Evolutionary conservation across 2,797 vertebrate species (phyloP).

Genomic region (Acanthornis magna): DNA sequence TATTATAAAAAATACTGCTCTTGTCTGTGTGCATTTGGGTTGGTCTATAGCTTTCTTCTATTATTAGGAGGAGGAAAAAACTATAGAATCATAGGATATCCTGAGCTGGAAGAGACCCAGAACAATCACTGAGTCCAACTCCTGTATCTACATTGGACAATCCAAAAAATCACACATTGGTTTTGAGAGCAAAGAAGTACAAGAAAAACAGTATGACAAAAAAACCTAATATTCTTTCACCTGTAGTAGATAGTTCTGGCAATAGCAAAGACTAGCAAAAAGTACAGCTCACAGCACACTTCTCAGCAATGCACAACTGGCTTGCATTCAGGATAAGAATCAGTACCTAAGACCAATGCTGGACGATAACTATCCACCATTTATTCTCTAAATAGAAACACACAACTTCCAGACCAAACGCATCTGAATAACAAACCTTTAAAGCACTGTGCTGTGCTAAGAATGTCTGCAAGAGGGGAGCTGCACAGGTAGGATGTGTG

Average conservation of each 20-base stretch:
- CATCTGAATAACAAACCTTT: neutral
- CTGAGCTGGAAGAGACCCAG: neutral
- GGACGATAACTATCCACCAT: neutral
- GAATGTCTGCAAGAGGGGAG: neutral
- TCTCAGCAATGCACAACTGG: neutral
- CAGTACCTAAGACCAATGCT: neutral
- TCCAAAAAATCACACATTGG: neutral
- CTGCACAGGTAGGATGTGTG: neutral
- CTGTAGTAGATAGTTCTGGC: neutral
- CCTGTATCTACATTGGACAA: neutral
- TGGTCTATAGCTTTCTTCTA: neutral
- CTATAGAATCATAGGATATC: neutral
- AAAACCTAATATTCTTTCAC: neutral
- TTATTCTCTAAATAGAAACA: neutral
- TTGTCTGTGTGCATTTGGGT: neutral
- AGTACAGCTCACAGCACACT: neutral
- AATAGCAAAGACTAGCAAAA: neutral
- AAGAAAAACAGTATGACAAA: neutral
- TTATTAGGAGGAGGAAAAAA: accelerated
- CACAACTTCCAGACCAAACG: neutral
- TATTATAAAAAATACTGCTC: neutral
- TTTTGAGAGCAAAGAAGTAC: neutral
- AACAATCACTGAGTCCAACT: accelerated
- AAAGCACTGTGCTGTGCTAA: neutral
- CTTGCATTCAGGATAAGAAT: neutral